Evolutionary conservation across 2,113 vertebrate species (phyloP), one percentile per base, ranked within the genome.

Genomic region (Tachysurus vachellii): DNA sequence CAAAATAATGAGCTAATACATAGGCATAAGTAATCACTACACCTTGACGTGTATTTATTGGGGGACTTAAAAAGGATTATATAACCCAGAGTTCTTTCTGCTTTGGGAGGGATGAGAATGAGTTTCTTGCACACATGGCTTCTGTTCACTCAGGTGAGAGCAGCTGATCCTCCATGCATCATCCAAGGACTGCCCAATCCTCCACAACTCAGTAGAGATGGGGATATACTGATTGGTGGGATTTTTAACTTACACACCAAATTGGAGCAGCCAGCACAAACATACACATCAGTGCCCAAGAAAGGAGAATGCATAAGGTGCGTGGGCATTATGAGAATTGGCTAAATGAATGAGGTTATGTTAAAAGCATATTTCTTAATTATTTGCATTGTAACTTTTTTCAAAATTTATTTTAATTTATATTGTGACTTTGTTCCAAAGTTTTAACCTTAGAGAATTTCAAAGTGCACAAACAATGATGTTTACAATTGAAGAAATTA

Each of bases 211-310:
- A 85, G 66, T 26, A 90, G 70, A 81, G 89, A 91, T 80, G 91
- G 91, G 1, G 89, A 90, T 81, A 85, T 92, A 36, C 86, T 88
- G 53, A 90, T 91, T 68, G 91, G 91, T 28, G 91, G 91, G 21
- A 90, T 92, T 19, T 92, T 92, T 62, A 91, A 89, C 56, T 90
- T 91, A 31, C 90, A 92, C 68, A 91, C 80, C 70, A 91, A 89
- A 82, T 92, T 88, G 89, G 85, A 88, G 16, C 86, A 89, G 62
- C 84, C 64, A 1, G 73, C 77, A 70, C 85, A 79, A 26, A 86
- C 61, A 11, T 92, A 90, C 44, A 80, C 83, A 62, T 90, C 83
- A 28, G 83, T 73, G 57, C 91, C 91, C 82, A 54, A 87, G 42
- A 26, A 42, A 23, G 84, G 82, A 79, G 81, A 89, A 85, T 92